A percentile compares a stretch with the other conserved stretches of the same genome.
Conservation (phyloP, 2,888 invertebrate species). For the Macroteleia sp. region DNA sequence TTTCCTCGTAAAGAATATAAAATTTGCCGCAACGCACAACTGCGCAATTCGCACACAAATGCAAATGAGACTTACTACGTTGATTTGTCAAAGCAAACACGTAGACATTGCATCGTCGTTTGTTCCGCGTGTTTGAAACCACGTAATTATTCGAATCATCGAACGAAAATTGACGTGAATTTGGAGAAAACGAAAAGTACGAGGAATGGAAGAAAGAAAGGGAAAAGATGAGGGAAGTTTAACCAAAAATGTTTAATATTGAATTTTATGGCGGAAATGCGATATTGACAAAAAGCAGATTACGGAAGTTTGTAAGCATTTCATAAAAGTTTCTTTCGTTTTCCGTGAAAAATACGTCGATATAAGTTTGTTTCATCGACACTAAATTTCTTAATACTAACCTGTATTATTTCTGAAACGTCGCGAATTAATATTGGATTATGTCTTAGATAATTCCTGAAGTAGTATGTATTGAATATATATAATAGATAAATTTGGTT, state of each 20-base stretch:
- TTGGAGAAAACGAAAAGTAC: too few relatives aligned
- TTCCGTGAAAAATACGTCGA: slow-evolving; percentile 2
- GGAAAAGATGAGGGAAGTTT: background rate
- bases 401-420: slow-evolving; percentile 1
- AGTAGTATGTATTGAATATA: too few relatives aligned
- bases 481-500: too few relatives aligned
- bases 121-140: background rate
- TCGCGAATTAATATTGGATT: slow-evolving; percentile 8
- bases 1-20: slow-evolving; percentile 35
- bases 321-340: slow-evolving; percentile 36
- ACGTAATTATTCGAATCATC: slow-evolving; percentile 9
- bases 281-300: slow-evolving; percentile 38
- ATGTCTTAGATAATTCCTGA: too few relatives aligned
- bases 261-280: slow-evolving; percentile 20
- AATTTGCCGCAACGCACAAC: slow-evolving; percentile 40
- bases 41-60: slow-evolving; percentile 27
- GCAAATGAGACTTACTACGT: slow-evolving; percentile 26
- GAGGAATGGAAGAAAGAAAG: background rate
- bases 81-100: slow-evolving; percentile 44
- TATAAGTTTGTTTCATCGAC: slow-evolving; percentile 21
- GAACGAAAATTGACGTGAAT: background rate
- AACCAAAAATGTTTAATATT: slow-evolving; percentile 28
- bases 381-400: slow-evolving; percentile 28
- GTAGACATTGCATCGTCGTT: slow-evolving; percentile 1
- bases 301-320: slow-evolving; percentile 30